Evolutionary conservation across 2,797 vertebrate species (phyloP).

Genomic region (Lacerta agilis): DNA sequence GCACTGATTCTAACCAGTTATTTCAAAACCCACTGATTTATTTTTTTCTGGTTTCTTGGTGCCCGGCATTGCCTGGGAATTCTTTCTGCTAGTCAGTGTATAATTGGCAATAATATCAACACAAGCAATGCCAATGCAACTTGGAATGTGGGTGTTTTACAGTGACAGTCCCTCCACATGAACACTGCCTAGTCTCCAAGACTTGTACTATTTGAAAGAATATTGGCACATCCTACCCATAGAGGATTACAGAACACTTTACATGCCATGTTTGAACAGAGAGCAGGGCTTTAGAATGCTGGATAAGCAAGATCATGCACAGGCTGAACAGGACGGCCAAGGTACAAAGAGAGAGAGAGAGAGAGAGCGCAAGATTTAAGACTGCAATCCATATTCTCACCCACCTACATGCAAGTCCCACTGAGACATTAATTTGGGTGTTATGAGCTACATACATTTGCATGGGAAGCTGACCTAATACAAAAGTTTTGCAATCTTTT

Average conservation of each 20-base stretch:
- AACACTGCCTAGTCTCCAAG: background rate
- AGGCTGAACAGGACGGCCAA: background rate
- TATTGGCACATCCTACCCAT: background rate
- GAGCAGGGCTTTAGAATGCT: slow-evolving; percentile 55
- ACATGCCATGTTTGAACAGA: slow-evolving; percentile 43
- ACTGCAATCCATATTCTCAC: background rate
- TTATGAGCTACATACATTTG: background rate
- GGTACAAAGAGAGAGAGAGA: background rate
- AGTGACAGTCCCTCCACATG: background rate
- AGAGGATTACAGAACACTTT: slow-evolving; percentile 21
- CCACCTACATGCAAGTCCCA: background rate
- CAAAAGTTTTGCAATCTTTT: background rate
- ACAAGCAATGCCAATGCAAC: background rate
- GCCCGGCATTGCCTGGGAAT: too few relatives aligned
- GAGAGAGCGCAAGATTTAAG: slow-evolving; percentile 16
- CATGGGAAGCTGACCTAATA: background rate
- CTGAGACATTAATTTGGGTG: background rate
- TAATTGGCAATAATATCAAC: too few relatives aligned
- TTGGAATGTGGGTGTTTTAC: background rate
- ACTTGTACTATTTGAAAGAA: background rate
- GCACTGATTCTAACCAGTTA: too few relatives aligned
- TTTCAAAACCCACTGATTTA: too few relatives aligned
- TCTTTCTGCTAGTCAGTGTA: too few relatives aligned
- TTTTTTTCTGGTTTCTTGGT: too few relatives aligned
- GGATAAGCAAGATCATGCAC: slow-evolving; percentile 57